Base-by-base conservation (phyloP, 2,888 invertebrate genomes). In the Xestoiulus laeticollis region DNA sequence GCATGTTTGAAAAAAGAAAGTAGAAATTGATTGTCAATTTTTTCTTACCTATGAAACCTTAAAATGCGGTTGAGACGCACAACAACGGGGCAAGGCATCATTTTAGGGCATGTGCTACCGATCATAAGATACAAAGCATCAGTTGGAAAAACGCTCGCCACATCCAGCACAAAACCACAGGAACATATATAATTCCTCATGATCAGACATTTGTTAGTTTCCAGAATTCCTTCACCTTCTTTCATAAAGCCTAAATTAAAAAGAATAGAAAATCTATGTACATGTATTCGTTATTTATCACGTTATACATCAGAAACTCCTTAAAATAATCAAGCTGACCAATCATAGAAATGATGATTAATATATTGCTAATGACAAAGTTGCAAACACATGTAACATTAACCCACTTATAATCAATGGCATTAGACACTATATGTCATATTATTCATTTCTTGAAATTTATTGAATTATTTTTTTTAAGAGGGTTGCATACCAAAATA, bases 1-100 rank as follows among this genome's bases (percentile, higher is more conserved):
- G 22, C 26, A 22, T 53, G 53, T 59, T 59, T 22, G 16, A 38
- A 38, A 6, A 38, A 38, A n/a, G n/a, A 59, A 68, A n/a, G 26
- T 2, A n/a, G 68, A 26, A 68, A 68, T 26, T 2, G 22, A 26
- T 68, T 12, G 68, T 68, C 16, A 84, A 26, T 43, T 84, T 33
- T 84, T 84, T 19, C 84, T 84, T 84, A 84, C 84, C 84, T 33
- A 22, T 33, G 84, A 84, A 84, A 84, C 33, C 84, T 33, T 30
- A 43, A n/a, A n/a, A 84, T 22, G 22, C 84, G 84, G 22, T 84
- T 84, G 10, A 84, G 30, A 10, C 84, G 84, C n/a, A 84, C 84
- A 33, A 84, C 8, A 43, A 84, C 84, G 1, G 84, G 84, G 16
- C 84, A 84, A 1, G n/a, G 33, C 84, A 84, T 84, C 68, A 68